A percentile compares a stretch with the other conserved stretches of the same genome.
Evolutionary conservation across 2,797 vertebrate species (phyloP).

Genomic region (Rallus crepitans): DNA sequence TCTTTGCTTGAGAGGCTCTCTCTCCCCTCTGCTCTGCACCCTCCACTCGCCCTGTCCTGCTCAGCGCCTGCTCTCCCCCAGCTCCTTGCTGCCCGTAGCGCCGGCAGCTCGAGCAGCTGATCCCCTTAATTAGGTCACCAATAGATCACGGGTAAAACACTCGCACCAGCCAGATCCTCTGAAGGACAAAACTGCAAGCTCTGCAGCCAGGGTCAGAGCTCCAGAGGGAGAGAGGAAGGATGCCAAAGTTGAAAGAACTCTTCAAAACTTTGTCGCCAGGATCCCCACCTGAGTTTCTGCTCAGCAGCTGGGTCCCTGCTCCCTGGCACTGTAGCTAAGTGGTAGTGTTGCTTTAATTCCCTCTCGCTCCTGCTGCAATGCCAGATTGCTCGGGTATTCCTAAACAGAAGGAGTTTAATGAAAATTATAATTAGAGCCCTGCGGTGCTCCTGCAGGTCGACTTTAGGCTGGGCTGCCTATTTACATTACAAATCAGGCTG

Average conservation of each 20-base stretch:
- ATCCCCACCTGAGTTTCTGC: neutral
- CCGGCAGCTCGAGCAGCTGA: conserved; percentile 35
- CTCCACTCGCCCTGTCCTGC: neutral
- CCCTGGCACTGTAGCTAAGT: conserved; percentile 1
- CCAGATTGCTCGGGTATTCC: conserved; percentile 67
- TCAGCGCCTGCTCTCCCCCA: neutral
- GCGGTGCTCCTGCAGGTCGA: conserved; percentile 63
- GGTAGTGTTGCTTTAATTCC: conserved; percentile 61
- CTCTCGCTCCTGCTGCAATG: conserved; percentile 52
- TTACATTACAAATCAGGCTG: conserved; percentile 75
- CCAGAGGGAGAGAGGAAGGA: neutral
- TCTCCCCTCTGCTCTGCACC: neutral
- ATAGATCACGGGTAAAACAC: conserved; percentile 1
- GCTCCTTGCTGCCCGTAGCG: neutral
- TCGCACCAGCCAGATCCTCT: neutral
- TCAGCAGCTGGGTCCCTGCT: conserved; percentile 35
- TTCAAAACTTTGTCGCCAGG: neutral
- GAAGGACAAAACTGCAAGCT: neutral
- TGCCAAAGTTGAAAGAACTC: conserved; percentile 10
- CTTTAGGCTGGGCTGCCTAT: conserved; percentile 61
- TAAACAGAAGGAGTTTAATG: conserved; percentile 78
- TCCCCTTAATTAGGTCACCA: conserved; percentile 67
- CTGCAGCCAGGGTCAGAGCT: neutral
- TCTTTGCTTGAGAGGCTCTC: neutral
- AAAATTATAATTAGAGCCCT: conserved; percentile 78